phyloP scores from a whole-genome alignment of 1,140 invertebrate species.

The Pogonomyrmex californicus region DNA sequence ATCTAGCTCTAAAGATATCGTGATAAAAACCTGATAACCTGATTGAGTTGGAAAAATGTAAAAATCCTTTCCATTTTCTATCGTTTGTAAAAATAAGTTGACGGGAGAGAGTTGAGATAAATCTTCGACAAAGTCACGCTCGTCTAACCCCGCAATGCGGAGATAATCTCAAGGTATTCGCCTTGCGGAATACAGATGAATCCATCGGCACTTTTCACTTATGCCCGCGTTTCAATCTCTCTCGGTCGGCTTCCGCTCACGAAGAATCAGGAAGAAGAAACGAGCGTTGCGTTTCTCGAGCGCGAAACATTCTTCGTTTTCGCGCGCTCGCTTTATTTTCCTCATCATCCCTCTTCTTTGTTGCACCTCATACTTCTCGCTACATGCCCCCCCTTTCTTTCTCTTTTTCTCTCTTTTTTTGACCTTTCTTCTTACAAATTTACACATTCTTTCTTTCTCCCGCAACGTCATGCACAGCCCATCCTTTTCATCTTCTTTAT shows the following conservation, averaged over 20 bases:
- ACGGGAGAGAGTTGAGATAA: constrained; percentile 69
- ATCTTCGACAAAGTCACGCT: constrained; percentile 73
- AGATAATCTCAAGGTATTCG: constrained; percentile 80
- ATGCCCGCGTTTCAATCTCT: constrained; percentile 61
- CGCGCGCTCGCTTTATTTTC: constrained; percentile 26
- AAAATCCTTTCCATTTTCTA: constrained; percentile 32
- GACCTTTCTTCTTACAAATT: constrained; percentile 18
- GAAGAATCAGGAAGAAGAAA: constrained; percentile 2
- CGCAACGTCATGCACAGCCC: constrained; percentile 22
- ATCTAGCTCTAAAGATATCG: too few species aligned
- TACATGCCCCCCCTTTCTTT: not conserved
- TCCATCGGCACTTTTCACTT: constrained; percentile 78
- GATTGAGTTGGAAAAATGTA: constrained; percentile 3
- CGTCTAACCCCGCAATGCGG: constrained; percentile 62
- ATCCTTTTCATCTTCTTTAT: constrained; percentile 65
- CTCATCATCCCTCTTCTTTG: constrained; percentile 27
- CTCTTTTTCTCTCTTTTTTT: not conserved
- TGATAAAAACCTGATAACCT: not conserved
- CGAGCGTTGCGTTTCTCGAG: constrained; percentile 45
- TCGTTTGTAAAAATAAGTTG: constrained; percentile 56
- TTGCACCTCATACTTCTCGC: constrained; percentile 20
- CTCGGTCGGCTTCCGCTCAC: constrained; percentile 11
- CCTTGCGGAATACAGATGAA: constrained; percentile 80
- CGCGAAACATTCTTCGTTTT: constrained; percentile 39
- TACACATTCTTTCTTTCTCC: constrained; percentile 50